Conservation (phyloP, 1,140 invertebrate genomes). For the Papilio xuthus region DNA sequence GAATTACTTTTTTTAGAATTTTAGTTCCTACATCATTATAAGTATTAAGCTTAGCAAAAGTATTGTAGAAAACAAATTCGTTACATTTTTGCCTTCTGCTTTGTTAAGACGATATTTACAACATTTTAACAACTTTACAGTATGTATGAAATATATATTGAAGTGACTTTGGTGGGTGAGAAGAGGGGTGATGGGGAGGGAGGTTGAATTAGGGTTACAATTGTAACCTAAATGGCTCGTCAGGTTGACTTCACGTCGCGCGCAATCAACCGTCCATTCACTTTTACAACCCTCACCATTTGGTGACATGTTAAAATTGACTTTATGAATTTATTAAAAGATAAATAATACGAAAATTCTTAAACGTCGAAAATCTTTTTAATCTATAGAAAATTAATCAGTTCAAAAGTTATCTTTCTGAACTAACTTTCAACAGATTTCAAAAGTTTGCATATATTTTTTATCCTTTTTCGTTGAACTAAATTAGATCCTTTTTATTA, state of each 20-base stretch:
- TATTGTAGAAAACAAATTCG: no score
- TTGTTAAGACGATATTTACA: no score
- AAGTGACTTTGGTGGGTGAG: not conserved
- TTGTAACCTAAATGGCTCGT: not conserved
- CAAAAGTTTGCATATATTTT: not conserved
- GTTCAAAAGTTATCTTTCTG: no score
- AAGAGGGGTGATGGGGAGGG: not conserved
- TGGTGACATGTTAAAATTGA: not conserved
- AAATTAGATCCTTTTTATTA: not conserved
- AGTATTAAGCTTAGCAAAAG: no score
- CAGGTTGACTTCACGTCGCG: not conserved
- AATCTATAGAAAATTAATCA: no score
- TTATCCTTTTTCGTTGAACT: not conserved
- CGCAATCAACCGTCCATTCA: slow-evolving; percentile 2
- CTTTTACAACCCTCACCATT: not conserved
- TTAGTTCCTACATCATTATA: no score
- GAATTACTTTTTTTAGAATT: not conserved
- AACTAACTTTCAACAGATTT: no score
- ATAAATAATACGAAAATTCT: no score
- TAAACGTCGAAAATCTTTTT: no score
- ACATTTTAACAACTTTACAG: no score
- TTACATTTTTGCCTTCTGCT: no score
- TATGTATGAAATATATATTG: not conserved
- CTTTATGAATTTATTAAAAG: no score
- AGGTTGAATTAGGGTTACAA: not conserved